phyloP scores from a whole-genome alignment of 2,113 vertebrate genomes.

The Dasyprocta punctata region DNA sequence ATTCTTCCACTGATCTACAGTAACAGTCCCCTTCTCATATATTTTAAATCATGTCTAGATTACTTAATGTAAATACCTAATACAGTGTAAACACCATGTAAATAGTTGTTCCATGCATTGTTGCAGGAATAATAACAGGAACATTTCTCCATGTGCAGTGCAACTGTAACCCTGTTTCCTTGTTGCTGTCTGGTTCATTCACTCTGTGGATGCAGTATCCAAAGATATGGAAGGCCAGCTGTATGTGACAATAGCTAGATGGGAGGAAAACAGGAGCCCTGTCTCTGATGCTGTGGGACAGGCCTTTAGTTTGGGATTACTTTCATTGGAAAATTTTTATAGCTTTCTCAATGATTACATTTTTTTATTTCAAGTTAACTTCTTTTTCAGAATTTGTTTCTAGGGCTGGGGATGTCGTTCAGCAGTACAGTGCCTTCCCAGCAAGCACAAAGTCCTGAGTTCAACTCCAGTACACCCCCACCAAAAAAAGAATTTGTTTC shows the following conservation, averaged over 20 bases:
- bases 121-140: not conserved
- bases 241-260: not conserved
- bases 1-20: not conserved
- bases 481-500: not conserved
- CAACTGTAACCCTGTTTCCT: not conserved
- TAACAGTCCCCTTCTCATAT: not conserved
- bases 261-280: not conserved
- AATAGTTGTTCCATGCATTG: not conserved
- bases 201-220: not conserved
- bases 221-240: not conserved
- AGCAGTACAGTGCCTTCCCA: not conserved
- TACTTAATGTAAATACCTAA: not conserved
- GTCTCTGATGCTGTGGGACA: not conserved
- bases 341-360: not conserved
- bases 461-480: not conserved
- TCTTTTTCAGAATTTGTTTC: slow-evolving; percentile 40
- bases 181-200: not conserved
- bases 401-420: not conserved
- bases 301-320: not conserved
- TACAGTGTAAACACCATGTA: not conserved
- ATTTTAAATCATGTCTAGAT: not conserved
- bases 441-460: not conserved
- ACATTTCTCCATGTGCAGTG: not conserved
- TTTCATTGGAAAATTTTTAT: not conserved
- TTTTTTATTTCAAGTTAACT: not conserved